phyloP scores from a whole-genome alignment of 1,140 invertebrate genomes.

The Euwallacea fornicatus region DNA sequence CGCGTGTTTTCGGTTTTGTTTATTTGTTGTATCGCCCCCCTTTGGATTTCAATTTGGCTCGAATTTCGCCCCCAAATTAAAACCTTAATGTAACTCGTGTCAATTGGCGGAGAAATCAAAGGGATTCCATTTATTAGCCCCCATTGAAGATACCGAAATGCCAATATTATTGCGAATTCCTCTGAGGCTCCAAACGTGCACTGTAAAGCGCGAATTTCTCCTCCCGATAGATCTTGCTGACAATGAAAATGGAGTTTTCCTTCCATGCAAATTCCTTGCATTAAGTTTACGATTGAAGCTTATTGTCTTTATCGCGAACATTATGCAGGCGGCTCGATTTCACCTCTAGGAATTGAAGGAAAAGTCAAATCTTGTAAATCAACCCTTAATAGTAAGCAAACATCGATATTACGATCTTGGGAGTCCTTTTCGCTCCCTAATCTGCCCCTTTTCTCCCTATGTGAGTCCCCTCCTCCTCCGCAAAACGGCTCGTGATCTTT shows the following conservation, averaged over 20 bases:
- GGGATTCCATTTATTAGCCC: not conserved
- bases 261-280: slow-evolving; percentile 2
- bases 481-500: too few species aligned
- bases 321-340: not conserved
- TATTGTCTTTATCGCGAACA: not conserved
- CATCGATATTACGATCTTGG: too few species aligned
- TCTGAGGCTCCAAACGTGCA: not conserved
- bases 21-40: slow-evolving; percentile 4
- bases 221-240: not conserved
- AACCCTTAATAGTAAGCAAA: too few species aligned
- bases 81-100: not conserved
- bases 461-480: too few species aligned
- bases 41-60: not conserved
- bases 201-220: slow-evolving; percentile 4
- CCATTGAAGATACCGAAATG: not conserved
- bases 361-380: too few species aligned
- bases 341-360: too few species aligned
- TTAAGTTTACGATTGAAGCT: not conserved
- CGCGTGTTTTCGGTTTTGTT: slow-evolving; percentile 6
- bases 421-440: too few species aligned
- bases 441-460: too few species aligned
- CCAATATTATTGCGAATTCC: slow-evolving; percentile 11
- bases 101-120: slow-evolving; percentile 2
- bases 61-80: not conserved
- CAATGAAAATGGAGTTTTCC: not conserved